Evolutionary conservation across 2,113 vertebrate species (phyloP), one percentile per base, ranked within the genome.

Genomic region (Hydrolagus affinis): DNA sequence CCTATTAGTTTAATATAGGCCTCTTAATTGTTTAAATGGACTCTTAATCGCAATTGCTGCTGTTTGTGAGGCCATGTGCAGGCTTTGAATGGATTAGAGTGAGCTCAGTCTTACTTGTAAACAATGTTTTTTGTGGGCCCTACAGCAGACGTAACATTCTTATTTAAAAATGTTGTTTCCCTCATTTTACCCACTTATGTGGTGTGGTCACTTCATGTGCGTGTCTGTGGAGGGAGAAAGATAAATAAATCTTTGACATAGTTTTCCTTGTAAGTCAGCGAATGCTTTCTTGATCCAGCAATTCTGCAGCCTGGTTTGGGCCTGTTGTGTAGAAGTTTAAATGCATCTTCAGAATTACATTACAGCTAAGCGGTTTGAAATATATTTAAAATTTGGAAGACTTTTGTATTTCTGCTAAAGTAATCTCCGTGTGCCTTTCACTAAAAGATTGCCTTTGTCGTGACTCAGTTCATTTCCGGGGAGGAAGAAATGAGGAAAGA

Each of bases 41-140:
- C 86, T 86, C 19, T 64, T 83, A 66, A 85, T 85, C 86, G 88
- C 83, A 86, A 62, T 85, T 87, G 89, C 3, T 87, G 87, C 87
- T 91, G 88, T 87, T 87, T 91, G 88, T 87, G 85, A 86, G 85
- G 86, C 86, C 89, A 86, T 71, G 86, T 86, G 88, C 88, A 28
- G 60, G 85, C 85, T 85, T 70, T 87, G 90, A 88, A 87, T 90
- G 86, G 77, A 74, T 89, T 88, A 87, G 88, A 86, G 89, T 23
- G 0, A 56, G 85, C 76, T 86, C 89, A 87, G 89, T 10, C 44
- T 56, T 30, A 25, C 23, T 23, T 60, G 10, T n/a, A 62, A n/a
- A 78, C 74, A 32, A 56, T 21, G 23, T 78, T 78, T 78, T n/a
- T 25, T n/a, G 60, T 60, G 56, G 59, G 21, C 60, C 12, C 60